Conservation (phyloP, 2,113 vertebrate species). For the Ceratotherium simum region DNA sequence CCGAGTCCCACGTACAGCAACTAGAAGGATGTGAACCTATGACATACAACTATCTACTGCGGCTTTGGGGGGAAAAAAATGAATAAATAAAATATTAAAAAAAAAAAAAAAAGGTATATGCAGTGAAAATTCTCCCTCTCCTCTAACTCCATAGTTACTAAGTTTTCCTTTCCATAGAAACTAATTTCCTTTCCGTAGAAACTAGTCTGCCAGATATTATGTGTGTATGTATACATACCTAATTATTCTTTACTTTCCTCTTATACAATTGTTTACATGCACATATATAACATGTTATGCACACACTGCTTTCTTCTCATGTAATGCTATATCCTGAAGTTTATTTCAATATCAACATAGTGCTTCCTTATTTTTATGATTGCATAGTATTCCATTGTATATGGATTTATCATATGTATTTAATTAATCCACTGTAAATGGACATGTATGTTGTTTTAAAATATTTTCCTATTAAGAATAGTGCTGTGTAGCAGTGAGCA, state of each 20-base stretch:
- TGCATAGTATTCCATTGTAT: not conserved
- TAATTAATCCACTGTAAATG: not conserved
- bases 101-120: not conserved
- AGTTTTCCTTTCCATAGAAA: not conserved
- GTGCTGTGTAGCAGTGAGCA: not conserved
- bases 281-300: not conserved
- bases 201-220: not conserved
- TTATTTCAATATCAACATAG: not conserved
- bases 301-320: not conserved
- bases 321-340: not conserved
- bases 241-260: not conserved
- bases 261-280: not conserved
- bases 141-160: not conserved
- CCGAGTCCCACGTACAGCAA: no score
- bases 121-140: not conserved
- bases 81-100: no score
- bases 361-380: not conserved
- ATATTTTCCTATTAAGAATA: not conserved
- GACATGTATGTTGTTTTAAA: not conserved
- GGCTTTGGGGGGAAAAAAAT: no score
- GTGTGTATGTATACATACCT: not conserved
- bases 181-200: not conserved
- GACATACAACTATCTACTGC: no score
- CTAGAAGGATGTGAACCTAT: no score
- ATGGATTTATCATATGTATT: not conserved